Evolutionary conservation across 2,113 vertebrate species (phyloP).

Genomic region (Corythoichthys haematopterus): DNA sequence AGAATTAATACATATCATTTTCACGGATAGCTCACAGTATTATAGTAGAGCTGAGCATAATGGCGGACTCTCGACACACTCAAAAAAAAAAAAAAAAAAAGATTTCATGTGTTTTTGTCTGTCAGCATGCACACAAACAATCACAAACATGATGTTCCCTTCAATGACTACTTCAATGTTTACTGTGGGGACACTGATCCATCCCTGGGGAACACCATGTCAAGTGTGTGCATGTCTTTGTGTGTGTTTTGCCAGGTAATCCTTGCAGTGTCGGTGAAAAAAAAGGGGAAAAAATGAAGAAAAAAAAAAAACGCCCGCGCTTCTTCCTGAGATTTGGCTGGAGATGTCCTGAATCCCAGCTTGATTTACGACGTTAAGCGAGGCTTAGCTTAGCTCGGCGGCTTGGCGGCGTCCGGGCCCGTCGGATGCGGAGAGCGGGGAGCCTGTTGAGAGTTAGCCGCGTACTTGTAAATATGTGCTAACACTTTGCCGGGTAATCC

Average conservation of each 20-base stretch:
- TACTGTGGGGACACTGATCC: constrained; percentile 41
- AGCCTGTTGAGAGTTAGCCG: constrained; percentile 74
- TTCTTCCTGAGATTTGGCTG: constrained; percentile 49
- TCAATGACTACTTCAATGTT: constrained; percentile 54
- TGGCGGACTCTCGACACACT: not conserved
- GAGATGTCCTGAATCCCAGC: constrained; percentile 67
- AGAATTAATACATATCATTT: not conserved
- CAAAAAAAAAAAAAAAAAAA: not conserved
- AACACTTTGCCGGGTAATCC: constrained; percentile 76
- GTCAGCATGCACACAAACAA: not conserved
- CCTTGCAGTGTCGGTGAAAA: constrained; percentile 22
- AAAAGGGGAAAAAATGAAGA: not conserved
- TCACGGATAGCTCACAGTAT: not conserved
- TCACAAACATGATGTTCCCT: constrained; percentile 49
- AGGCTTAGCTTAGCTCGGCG: constrained; percentile 59
- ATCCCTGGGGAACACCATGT: constrained; percentile 54
- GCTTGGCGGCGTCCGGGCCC: constrained; percentile 35
- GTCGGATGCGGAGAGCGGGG: constrained; percentile 50
- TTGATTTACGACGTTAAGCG: constrained; percentile 70
- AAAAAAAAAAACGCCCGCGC: constrained; percentile 36
- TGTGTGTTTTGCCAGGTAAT: constrained; percentile 58
- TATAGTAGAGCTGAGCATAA: too few relatives aligned
- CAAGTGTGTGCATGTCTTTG: constrained; percentile 25
- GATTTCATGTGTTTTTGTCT: not conserved
- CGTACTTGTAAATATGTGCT: constrained; percentile 75